These are phyloP conservation scores for Papilio glaucus DNA, from an alignment of 1,140 invertebrate genomes.

Conservation along the genomic window DNA sequence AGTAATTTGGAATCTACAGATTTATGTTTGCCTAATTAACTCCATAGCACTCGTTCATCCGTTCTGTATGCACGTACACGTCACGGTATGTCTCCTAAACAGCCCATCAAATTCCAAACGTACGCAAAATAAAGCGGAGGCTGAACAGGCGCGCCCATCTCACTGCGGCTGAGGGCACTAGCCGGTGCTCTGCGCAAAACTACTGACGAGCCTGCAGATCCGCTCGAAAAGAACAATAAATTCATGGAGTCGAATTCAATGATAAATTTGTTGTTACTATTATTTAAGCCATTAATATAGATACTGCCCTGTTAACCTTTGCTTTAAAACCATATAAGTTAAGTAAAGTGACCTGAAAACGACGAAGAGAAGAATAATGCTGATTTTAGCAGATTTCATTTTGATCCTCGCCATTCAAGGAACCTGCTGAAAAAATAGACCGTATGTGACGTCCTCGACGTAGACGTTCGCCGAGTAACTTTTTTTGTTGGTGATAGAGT, in stretches of 20 bases:
- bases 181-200: slow-evolving; percentile 44
- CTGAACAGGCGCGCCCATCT: slow-evolving; percentile 27
- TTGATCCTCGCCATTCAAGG: too few relatives aligned
- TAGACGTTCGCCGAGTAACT: too few relatives aligned
- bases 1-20: neutral
- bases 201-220: slow-evolving; percentile 45
- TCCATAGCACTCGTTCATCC: neutral
- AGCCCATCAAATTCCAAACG: slow-evolving; percentile 1
- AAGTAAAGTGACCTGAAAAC: too few relatives aligned
- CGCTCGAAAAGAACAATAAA: slow-evolving; percentile 28
- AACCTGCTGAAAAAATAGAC: too few relatives aligned
- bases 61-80: neutral
- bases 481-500: too few relatives aligned
- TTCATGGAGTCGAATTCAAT: neutral
- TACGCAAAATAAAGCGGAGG: slow-evolving; percentile 34
- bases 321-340: too few relatives aligned
- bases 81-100: neutral
- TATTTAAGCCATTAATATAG: too few relatives aligned
- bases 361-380: too few relatives aligned
- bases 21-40: neutral
- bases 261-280: neutral
- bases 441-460: too few relatives aligned
- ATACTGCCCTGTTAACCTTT: too few relatives aligned
- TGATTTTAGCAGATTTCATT: too few relatives aligned
- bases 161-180: slow-evolving; percentile 39